phyloP scores from a whole-genome alignment of 2,113 vertebrate genomes.

The Malurus alboscapulatus region DNA sequence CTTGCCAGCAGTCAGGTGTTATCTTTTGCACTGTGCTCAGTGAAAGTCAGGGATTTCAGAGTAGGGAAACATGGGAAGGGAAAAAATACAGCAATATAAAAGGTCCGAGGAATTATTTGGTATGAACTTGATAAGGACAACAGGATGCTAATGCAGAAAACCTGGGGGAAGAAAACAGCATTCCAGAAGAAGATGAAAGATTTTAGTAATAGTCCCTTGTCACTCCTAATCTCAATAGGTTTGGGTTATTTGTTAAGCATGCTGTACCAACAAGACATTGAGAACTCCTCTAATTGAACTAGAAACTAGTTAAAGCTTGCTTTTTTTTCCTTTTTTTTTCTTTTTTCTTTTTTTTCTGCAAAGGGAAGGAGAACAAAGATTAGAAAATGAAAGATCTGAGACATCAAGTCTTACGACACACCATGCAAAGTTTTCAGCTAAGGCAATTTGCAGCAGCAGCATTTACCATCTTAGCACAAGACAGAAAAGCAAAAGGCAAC shows the following conservation, averaged over 20 bases:
- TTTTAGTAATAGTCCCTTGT: not conserved
- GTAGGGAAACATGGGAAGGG: rapidly evolving
- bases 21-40: not conserved
- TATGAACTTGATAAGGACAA: not conserved
- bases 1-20: not conserved
- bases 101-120: not conserved
- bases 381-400: not conserved
- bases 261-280: not conserved
- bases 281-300: not conserved
- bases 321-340: not conserved
- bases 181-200: not conserved
- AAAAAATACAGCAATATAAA: not conserved
- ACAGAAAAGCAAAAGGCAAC: not conserved
- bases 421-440: not conserved
- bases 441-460: not conserved
- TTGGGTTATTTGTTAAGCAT: not conserved
- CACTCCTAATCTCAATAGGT: not conserved
- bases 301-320: not conserved
- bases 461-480: not conserved
- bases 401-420: not conserved
- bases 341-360: not conserved
- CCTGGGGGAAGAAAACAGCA: not conserved
- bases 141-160: not conserved
- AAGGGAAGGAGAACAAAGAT: not conserved
- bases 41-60: not conserved